Percentiles rank a stretch among this genome's conserved stretches.
Conservation (phyloP, 2,113 vertebrate genomes). For the Bombycilla garrulus region DNA sequence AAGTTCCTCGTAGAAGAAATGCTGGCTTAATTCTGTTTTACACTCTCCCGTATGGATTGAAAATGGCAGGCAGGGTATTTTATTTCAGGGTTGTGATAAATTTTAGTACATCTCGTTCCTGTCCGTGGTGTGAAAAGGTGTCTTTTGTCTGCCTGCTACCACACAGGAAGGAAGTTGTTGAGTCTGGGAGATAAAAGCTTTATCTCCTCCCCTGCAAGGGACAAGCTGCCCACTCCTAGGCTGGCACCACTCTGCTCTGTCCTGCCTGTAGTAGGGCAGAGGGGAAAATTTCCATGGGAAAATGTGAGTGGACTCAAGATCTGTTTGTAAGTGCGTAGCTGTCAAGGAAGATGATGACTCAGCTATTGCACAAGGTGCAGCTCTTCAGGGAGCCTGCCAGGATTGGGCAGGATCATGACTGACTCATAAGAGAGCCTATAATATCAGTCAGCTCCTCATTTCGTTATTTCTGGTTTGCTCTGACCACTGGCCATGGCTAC, state of each 20-base stretch:
- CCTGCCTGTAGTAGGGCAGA: not conserved
- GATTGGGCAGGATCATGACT: not conserved
- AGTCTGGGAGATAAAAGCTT: not conserved
- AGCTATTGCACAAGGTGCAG: constrained; percentile 32
- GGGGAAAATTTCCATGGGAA: not conserved
- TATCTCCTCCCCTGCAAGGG: not conserved
- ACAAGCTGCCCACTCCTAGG: not conserved
- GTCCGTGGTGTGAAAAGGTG: not conserved
- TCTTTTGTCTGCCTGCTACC: not conserved
- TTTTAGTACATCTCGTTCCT: not conserved
- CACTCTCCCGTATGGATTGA: fast-evolving
- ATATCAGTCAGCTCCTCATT: not conserved
- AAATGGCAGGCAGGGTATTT: not conserved
- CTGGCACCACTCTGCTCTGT: not conserved
- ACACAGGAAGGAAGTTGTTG: constrained; percentile 44
- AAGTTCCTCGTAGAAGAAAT: not conserved
- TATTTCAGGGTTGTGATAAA: not conserved
- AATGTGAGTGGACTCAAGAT: not conserved
- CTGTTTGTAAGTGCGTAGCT: not conserved
- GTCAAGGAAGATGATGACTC: constrained; percentile 57
- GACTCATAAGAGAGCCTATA: not conserved
- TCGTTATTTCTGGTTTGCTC: not conserved
- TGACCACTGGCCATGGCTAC: not conserved
- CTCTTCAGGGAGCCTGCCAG: not conserved
- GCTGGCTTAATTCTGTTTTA: not conserved